Conservation (phyloP, 2,113 vertebrate genomes). For the Corydoras maculifer region DNA sequence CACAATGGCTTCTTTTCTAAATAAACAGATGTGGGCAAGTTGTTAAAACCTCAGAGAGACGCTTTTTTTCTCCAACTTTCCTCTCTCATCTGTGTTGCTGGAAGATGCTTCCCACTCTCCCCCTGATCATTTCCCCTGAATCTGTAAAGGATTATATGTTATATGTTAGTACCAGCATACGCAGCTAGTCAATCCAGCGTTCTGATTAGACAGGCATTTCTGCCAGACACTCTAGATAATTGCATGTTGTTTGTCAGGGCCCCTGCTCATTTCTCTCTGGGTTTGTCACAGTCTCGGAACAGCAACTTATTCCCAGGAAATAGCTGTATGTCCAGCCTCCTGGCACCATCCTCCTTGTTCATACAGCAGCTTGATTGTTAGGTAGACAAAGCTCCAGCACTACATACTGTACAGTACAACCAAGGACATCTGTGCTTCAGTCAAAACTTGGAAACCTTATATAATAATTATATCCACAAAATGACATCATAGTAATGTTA, state of each 20-base stretch:
- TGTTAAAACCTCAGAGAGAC: slow-evolving; percentile 58
- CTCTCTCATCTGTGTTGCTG: slow-evolving; percentile 53
- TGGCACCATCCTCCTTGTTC: neutral
- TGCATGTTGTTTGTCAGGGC: slow-evolving; percentile 61
- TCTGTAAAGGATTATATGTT: too few species aligned
- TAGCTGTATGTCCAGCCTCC: slow-evolving; percentile 14
- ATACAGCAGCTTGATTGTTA: neutral
- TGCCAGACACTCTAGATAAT: slow-evolving; percentile 71
- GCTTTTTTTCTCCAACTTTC: slow-evolving; percentile 44
- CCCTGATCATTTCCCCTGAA: too few species aligned
- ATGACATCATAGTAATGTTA: too few species aligned
- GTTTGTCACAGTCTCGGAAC: neutral
- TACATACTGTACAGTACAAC: too few species aligned
- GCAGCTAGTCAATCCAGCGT: slow-evolving; percentile 62
- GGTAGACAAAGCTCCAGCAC: neutral
- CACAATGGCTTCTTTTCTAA: slow-evolving; percentile 85
- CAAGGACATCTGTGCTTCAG: too few species aligned
- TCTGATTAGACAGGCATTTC: slow-evolving; percentile 60
- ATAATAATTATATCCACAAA: too few species aligned
- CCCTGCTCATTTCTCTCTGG: neutral
- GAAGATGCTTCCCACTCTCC: too few species aligned
- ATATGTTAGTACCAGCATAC: slow-evolving; percentile 1
- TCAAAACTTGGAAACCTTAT: too few species aligned
- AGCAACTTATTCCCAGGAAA: slow-evolving; percentile 19
- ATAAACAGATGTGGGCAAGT: slow-evolving; percentile 76